Evolutionary conservation across 2,113 vertebrate genomes (phyloP).

Genomic region (Grammomys surdaster): DNA sequence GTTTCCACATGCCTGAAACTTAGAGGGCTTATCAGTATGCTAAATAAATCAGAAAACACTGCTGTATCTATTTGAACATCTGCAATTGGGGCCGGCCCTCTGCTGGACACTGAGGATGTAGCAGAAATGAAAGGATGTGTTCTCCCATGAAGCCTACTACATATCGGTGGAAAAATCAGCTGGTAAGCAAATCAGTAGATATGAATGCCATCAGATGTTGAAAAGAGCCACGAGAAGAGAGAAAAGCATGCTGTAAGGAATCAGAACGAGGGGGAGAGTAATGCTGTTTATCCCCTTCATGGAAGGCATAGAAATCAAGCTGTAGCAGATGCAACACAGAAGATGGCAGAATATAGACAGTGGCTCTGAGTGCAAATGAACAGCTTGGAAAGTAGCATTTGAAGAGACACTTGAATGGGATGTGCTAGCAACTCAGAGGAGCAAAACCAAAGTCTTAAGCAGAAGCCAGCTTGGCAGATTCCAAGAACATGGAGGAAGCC

Average conservation of each 20-base stretch:
- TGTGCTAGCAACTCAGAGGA: too few species aligned
- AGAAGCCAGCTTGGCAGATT: not conserved
- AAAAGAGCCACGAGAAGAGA: not conserved
- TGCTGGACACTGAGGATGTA: not conserved
- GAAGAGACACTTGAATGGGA: not conserved
- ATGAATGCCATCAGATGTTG: too few species aligned
- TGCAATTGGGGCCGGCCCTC: too few species aligned
- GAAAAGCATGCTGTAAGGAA: not conserved
- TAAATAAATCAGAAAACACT: not conserved
- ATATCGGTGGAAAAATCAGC: not conserved
- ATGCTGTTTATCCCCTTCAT: not conserved
- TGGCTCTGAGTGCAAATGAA: not conserved
- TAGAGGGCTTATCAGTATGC: not conserved
- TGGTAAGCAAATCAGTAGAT: not conserved
- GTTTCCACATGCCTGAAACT: not conserved
- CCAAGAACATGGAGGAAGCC: not conserved
- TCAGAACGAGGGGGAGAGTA: not conserved
- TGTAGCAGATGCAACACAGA: not conserved
- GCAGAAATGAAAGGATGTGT: not conserved
- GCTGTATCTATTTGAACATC: not conserved
- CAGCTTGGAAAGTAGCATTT: not conserved
- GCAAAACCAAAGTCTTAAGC: not conserved
- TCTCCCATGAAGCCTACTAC: not conserved
- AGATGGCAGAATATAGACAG: too few species aligned
- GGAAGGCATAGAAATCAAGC: not conserved